phyloP scores from a whole-genome alignment of 2,113 vertebrate species.

The Riparia riparia region DNA sequence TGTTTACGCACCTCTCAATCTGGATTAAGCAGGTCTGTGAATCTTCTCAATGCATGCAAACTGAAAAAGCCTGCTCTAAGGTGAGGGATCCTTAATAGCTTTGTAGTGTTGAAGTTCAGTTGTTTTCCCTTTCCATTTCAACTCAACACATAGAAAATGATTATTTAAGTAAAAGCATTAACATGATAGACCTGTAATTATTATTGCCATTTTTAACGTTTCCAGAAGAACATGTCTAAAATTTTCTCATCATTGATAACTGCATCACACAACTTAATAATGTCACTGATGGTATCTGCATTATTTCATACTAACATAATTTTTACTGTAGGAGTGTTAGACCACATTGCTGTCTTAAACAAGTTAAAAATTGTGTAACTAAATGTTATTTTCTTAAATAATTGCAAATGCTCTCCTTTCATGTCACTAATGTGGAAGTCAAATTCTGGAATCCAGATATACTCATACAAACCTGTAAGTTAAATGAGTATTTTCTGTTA shows the following conservation, averaged over 20 bases:
- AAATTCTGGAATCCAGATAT: conserved; percentile 1
- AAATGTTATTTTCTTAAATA: not conserved
- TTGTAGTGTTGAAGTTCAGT: not conserved
- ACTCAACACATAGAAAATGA: not conserved
- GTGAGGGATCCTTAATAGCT: conserved; percentile 73
- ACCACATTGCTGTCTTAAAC: not conserved
- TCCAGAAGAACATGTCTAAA: not conserved
- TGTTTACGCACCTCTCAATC: conserved; percentile 65
- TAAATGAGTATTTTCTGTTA: not conserved
- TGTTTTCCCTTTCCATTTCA: not conserved
- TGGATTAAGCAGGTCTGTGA: conserved; percentile 76
- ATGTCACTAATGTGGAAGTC: not conserved
- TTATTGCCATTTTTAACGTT: not conserved
- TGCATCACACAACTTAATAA: not conserved
- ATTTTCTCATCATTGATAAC: not conserved
- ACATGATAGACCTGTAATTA: not conserved
- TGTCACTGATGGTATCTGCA: not conserved
- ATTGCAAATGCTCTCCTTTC: not conserved
- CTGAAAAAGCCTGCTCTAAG: conserved; percentile 77
- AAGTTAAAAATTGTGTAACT: not conserved
- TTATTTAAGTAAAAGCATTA: not conserved
- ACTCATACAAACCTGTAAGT: not conserved
- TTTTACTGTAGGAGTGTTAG: not conserved
- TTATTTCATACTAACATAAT: not conserved
- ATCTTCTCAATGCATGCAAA: conserved; percentile 77